Base-by-base conservation (phyloP, 2,888 invertebrate species). In the Gastrophysa polygoni region DNA sequence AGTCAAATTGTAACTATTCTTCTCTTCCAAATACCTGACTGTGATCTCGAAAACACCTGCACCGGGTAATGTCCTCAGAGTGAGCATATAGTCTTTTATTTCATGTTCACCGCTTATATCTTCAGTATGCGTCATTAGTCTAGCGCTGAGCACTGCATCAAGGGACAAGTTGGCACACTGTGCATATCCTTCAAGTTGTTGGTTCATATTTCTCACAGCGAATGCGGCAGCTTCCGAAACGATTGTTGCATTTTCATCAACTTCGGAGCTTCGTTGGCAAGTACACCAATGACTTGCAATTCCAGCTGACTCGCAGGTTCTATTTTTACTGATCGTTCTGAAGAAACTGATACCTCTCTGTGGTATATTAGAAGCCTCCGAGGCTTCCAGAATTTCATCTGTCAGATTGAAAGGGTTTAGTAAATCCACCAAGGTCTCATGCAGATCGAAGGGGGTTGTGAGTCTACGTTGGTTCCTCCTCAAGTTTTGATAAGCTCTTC, bases 211-310 rank as follows among this genome's bases (percentile, higher is more conserved):
- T 5, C 81, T 77, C 0, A 94, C 85, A 21, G 92, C 81, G 68
- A 85, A 86, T 0, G 82, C 75, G 0, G 89, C 89, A 0, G 88
- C 88, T 43, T 86, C 82, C 5, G 81, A 77, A 0, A 91, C 89
- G 7, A 81, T 77, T 0, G 79, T 71, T 68, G 88, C 85, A 28
- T 85, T 83, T 0, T 82, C 80, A 0, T 84, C 76, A 16, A 92
- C 75, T 67, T 86, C 85, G 52, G 81, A 82, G 56, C 87, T 88
- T 61, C 86, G 86, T 74, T 93, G 91, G 70, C 96, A 96, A 18
- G 93, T 91, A 79, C 96, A 96, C 91, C 92, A 96, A 77, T 95
- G 92, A 21, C 89, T 88, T 0, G 89, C 87, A 61, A 97, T 93
- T 1, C 85, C 88, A 0, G 96, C 95, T 63, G 84, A 83, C 52